phyloP scores from a whole-genome alignment of 2,888 invertebrate genomes.

The Drosophila nigricruria region DNA sequence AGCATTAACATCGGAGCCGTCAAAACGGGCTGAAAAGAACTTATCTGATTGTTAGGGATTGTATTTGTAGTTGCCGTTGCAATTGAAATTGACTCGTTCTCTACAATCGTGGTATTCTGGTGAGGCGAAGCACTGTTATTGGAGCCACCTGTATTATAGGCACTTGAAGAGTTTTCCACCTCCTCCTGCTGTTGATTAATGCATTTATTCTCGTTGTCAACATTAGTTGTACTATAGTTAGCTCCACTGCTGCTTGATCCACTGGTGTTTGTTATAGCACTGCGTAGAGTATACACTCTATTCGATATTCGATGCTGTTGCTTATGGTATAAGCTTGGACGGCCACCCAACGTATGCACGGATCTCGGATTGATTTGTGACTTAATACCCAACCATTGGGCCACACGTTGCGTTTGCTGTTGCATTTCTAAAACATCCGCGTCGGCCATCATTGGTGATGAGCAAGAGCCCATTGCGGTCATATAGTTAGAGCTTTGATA shows the following conservation, averaged over 20 bases:
- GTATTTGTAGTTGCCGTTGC: neutral
- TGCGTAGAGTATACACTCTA: constrained; percentile 70
- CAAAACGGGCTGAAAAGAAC: neutral
- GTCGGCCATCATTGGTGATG: constrained; percentile 41
- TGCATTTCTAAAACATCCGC: constrained; percentile 64
- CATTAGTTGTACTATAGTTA: constrained; percentile 40
- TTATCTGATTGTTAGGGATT: constrained; percentile 2
- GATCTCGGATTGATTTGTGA: constrained; percentile 48
- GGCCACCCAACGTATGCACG: constrained; percentile 46
- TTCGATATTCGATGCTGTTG: constrained; percentile 46
- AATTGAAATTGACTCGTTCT: constrained; percentile 18
- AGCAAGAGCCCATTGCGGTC: constrained; percentile 66
- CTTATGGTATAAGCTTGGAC: constrained; percentile 24
- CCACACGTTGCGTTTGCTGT: constrained; percentile 81
- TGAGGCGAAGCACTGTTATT: constrained; percentile 87
- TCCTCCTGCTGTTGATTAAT: constrained; percentile 84
- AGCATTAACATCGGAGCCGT: constrained; percentile 50
- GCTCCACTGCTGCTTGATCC: constrained; percentile 73
- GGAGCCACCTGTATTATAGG: constrained; percentile 92
- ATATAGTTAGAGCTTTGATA: constrained; percentile 86
- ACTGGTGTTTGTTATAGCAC: constrained; percentile 73
- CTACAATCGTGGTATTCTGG: constrained; percentile 42
- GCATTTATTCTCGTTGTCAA: constrained; percentile 21
- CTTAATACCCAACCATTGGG: constrained; percentile 83
- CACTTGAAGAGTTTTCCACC: constrained; percentile 89